phyloP scores from a whole-genome alignment of 2,888 invertebrate species.

The Disparrhopalites patrizii region DNA sequence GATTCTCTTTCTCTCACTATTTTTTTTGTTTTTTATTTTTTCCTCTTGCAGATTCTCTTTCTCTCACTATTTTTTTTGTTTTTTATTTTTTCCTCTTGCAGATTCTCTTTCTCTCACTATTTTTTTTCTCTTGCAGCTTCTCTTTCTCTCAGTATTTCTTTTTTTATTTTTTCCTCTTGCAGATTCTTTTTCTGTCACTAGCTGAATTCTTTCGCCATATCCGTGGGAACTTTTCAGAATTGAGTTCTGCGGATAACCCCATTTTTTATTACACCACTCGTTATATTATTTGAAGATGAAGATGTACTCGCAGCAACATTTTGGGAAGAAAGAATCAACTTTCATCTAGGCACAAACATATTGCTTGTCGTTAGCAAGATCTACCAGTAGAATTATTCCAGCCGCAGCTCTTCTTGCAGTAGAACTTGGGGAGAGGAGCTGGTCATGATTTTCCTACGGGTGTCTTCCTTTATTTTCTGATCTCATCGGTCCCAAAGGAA shows the following conservation, averaged over 20 bases:
- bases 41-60: too few relatives aligned
- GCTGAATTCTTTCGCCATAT: too few relatives aligned
- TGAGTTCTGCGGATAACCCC: too few relatives aligned
- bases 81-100: neutral
- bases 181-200: too few relatives aligned
- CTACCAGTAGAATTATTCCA: neutral
- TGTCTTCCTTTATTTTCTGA: constrained; percentile 4
- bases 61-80: neutral
- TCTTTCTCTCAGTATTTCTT: too few relatives aligned
- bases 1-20: too few relatives aligned
- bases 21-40: too few relatives aligned
- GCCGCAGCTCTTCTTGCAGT: neutral
- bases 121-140: too few relatives aligned
- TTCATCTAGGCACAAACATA: neutral
- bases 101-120: too few relatives aligned
- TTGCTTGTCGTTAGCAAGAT: neutral
- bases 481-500: constrained; percentile 8
- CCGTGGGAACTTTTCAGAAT: too few relatives aligned
- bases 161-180: too few relatives aligned
- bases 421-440: neutral
- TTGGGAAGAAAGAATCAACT: neutral
- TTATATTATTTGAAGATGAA: neutral
- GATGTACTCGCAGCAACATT: too few relatives aligned
- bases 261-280: neutral
- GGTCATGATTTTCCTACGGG: neutral